A percentile compares a stretch with the other conserved stretches of the same genome.
phyloP scores from a whole-genome alignment of 1,140 invertebrate genomes.

The Brachionus asplanchnoidis region DNA sequence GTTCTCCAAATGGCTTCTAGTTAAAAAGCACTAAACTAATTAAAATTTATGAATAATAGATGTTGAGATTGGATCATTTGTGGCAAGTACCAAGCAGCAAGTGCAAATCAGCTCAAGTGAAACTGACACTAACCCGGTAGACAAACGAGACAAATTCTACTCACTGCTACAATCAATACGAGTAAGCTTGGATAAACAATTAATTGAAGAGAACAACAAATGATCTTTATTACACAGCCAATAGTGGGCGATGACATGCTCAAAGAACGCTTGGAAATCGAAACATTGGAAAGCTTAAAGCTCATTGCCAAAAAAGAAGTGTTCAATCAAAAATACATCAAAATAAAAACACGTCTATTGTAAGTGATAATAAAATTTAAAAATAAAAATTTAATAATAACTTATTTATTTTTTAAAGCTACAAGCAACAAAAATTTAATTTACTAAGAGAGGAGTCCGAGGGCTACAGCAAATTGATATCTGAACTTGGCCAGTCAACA shows the following conservation, averaged over 20 bases:
- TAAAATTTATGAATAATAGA: conserved; percentile 23
- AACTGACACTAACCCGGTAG: neutral
- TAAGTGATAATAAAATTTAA: conserved; percentile 63
- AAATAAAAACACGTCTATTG: conserved; percentile 95
- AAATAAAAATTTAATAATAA: neutral
- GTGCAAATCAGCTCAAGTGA: neutral
- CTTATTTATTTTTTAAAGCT: conserved; percentile 64
- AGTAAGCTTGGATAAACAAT: conserved; percentile 5
- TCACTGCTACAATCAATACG: neutral
- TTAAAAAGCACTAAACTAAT: neutral
- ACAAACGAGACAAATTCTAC: conserved; percentile 1
- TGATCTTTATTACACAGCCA: neutral
- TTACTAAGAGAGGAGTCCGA: conserved; percentile 96
- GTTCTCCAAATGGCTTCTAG: conserved; percentile 17
- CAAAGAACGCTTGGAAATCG: conserved; percentile 31
- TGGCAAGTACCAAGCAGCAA: neutral
- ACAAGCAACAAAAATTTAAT: conserved; percentile 98
- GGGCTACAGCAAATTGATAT: conserved; percentile 93
- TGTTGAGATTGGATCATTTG: conserved; percentile 16
- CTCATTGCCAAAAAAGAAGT: conserved; percentile 54
- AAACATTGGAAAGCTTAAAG: conserved; percentile 12
- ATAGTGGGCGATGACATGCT: conserved; percentile 8
- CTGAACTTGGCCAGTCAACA: conserved; percentile 79
- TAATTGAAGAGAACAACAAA: neutral
- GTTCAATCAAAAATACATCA: conserved; percentile 94